phyloP scores from a whole-genome alignment of 30 jellyfish, hydroid and myxozoan species.

The Rhopilema esculentum region DNA sequence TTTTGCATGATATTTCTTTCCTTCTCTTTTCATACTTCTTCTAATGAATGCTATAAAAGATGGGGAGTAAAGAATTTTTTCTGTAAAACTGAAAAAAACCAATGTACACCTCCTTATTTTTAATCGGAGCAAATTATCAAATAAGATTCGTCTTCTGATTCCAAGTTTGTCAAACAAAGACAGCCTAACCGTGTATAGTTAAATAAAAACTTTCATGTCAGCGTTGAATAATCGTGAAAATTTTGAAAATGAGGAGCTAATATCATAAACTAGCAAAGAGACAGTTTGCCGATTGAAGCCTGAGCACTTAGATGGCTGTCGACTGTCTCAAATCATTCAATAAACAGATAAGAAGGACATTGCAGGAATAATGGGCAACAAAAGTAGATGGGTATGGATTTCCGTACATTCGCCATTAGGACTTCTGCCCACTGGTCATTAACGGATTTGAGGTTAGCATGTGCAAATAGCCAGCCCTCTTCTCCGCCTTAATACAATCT shows the following conservation, averaged over 20 bases:
- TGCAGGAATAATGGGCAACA: not conserved
- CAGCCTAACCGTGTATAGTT: not conserved
- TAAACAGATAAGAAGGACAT: not conserved
- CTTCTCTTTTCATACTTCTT: too few species aligned
- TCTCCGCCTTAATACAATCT: constrained; percentile 73
- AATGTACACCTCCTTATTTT: too few species aligned
- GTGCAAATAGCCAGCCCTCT: constrained; percentile 64
- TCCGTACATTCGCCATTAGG: constrained; percentile 45
- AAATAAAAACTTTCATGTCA: not conserved
- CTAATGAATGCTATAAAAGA: too few species aligned
- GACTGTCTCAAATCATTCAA: constrained; percentile 11
- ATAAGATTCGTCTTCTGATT: not conserved
- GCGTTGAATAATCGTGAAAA: not conserved
- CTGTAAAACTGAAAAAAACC: too few species aligned
- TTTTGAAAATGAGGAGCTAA: not conserved
- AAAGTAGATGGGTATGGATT: constrained; percentile 12
- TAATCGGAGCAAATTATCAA: too few species aligned
- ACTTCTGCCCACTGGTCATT: constrained; percentile 35
- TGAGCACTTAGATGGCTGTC: not conserved
- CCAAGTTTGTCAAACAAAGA: not conserved
- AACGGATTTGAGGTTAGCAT: constrained; percentile 60
- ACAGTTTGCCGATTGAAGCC: not conserved
- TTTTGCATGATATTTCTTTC: too few species aligned
- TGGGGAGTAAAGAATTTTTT: too few species aligned
- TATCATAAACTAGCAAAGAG: not conserved